Conservation (phyloP, 2,113 vertebrate species). For the Gorsachius goisagi region DNA sequence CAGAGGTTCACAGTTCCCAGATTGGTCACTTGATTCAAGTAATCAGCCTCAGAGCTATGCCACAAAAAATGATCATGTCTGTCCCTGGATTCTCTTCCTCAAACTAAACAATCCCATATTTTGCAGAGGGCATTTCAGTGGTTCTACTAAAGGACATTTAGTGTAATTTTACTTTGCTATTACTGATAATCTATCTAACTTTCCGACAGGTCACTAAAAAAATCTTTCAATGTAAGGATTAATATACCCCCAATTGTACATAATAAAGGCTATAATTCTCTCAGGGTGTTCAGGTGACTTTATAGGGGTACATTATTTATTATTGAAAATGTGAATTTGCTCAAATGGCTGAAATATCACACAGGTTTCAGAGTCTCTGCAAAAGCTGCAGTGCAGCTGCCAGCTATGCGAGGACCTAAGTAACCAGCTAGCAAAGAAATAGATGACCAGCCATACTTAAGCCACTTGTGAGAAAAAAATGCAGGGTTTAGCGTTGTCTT, state of each 20-base stretch:
- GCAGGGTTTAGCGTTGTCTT: not conserved
- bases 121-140: slow-evolving; percentile 43
- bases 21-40: slow-evolving; percentile 25
- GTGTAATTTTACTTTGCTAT: slow-evolving; percentile 55
- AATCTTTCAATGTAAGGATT: slow-evolving; percentile 46
- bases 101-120: slow-evolving; percentile 53
- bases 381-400: slow-evolving; percentile 3
- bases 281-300: slow-evolving; percentile 26
- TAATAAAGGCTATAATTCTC: slow-evolving; percentile 49
- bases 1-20: slow-evolving; percentile 44
- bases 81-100: slow-evolving; percentile 41
- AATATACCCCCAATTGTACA: slow-evolving; percentile 48
- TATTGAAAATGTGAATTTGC: slow-evolving; percentile 32
- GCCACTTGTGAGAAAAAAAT: not conserved
- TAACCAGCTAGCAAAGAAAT: not conserved
- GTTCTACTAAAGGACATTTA: slow-evolving; percentile 37
- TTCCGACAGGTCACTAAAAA: slow-evolving; percentile 51
- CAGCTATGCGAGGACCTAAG: not conserved
- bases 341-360: slow-evolving; percentile 42
- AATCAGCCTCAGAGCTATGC: slow-evolving; percentile 36
- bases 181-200: slow-evolving; percentile 59
- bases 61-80: slow-evolving; percentile 42
- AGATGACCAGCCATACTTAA: not conserved
- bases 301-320: slow-evolving; percentile 58
- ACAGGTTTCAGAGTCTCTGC: not conserved